These are phyloP conservation scores for Tenodera sinensis DNA, from an alignment of 2,888 invertebrate species.

Conservation along the genomic window DNA sequence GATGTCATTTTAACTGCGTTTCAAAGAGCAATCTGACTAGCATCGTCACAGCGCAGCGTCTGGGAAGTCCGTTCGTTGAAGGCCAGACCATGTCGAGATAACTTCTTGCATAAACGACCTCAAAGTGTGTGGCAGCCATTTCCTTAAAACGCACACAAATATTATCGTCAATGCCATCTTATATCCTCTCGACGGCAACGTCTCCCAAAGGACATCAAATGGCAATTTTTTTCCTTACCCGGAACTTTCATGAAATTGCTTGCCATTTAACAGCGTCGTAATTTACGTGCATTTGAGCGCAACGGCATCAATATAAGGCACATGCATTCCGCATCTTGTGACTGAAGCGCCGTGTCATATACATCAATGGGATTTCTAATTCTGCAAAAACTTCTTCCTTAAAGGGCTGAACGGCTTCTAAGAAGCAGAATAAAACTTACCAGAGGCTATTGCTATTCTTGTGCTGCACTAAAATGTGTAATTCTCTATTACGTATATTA, in stretches of 20 bases:
- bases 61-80: neutral
- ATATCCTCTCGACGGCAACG: neutral
- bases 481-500: too few species aligned
- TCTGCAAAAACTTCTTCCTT: too few species aligned
- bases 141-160: neutral
- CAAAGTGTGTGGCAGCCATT: neutral
- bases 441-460: too few species aligned
- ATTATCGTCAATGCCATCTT: neutral
- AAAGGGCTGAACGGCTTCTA: too few species aligned
- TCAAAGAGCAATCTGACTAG: neutral
- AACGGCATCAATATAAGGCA: neutral
- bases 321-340: neutral
- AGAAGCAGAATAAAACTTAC: too few species aligned
- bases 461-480: too few species aligned
- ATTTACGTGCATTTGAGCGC: neutral
- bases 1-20: neutral
- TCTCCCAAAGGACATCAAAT: neutral
- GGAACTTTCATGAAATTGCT: neutral
- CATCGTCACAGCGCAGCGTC: neutral
- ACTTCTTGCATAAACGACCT: neutral
- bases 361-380: too few species aligned
- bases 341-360: too few species aligned
- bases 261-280: neutral
- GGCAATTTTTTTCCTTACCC: neutral
- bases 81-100: neutral